Evolutionary conservation across 2,888 invertebrate species (phyloP), one percentile per base, ranked within the genome.

Genomic region (Xestobium rufovillosum): DNA sequence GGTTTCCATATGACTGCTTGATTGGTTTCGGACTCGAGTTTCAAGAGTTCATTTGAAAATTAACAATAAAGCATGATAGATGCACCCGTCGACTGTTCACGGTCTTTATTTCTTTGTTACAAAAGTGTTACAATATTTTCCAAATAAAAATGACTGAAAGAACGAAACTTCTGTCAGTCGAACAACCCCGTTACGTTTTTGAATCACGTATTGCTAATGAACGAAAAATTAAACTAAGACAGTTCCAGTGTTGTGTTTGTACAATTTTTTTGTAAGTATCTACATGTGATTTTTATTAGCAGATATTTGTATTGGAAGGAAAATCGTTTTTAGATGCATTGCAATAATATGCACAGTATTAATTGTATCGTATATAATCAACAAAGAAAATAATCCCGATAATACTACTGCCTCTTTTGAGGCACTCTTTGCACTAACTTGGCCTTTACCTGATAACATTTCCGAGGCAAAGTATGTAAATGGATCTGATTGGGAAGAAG

Each of bases 191-290:
- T 2, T 74, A 73, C 47, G 65, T 68, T 34, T 75, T 72, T 56
- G 70, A 71, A 54, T 64, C 71, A 4, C 68, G 68, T 44, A 45
- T 72, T n/a, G 50, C 67, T 1, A 60, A 69, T 14, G 60, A 62
- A 43, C 69, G 75, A 52, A 70, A 70, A 57, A 66, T 67, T 41
- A 58, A 70, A 6, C 57, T 76, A 25, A 64, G 69, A 31, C 72
- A 73, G 52, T 78, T 82, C 53, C 83, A 85, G 52, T 85, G 83
- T 56, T 81, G 78, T 47, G 65, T 84, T 28, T 82, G 81, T 51
- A 70, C 78, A 3, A 68, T 72, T 6, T 62, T 84, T 38, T 61
- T 84, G 86, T 87, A 64, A 80, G 83, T 75, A 44, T 39, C 25
- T 42, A 8, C 11, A 13, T 31, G 9, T 15, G 12, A 4, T 38